Conservation (phyloP, 2,888 invertebrate genomes). For the Aporophyla lueneburgensis region DNA sequence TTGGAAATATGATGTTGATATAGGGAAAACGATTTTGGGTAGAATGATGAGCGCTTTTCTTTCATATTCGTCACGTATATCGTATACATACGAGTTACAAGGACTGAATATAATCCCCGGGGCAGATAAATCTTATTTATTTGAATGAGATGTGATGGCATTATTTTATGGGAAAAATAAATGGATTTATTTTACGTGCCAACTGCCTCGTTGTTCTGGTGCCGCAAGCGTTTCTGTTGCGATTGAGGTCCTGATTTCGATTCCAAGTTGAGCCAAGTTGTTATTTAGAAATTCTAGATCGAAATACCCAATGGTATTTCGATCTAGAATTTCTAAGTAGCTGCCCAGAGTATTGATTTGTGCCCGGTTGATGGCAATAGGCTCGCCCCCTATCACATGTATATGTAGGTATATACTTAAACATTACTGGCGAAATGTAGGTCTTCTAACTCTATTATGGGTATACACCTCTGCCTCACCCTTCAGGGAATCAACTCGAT, state of each 20-base stretch:
- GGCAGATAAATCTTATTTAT: constrained; percentile 14
- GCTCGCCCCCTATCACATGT: neutral
- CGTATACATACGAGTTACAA: neutral
- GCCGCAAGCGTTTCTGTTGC: neutral
- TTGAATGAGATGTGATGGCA: constrained; percentile 5
- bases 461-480: neutral
- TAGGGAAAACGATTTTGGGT: constrained; percentile 42
- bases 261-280: neutral
- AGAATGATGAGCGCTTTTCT: constrained; percentile 37
- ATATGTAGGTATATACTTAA: too few relatives aligned
- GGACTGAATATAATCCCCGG: neutral
- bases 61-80: constrained; percentile 32
- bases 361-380: neutral
- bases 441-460: neutral
- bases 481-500: neutral
- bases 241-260: neutral
- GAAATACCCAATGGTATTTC: too few relatives aligned
- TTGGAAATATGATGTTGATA: constrained; percentile 59
- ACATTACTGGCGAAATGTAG: neutral
- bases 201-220: neutral
- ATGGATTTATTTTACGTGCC: neutral
- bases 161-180: constrained; percentile 10
- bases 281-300: too few relatives aligned
- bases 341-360: neutral
- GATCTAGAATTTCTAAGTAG: neutral